These are phyloP conservation scores for Mesoligia furuncula DNA, from an alignment of 2,888 invertebrate species.

Conservation along the genomic window DNA sequence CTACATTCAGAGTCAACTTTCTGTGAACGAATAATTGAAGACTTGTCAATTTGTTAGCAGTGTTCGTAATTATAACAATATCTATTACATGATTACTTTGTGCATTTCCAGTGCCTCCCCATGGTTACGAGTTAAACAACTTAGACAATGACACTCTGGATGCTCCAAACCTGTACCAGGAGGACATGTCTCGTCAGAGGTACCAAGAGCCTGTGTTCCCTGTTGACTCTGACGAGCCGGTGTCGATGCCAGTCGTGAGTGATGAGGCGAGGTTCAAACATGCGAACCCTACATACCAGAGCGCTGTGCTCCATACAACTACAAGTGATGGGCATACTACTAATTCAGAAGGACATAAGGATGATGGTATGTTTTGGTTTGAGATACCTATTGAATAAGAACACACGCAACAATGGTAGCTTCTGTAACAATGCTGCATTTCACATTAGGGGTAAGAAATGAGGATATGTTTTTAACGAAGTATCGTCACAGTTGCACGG, in stretches of 20 bases:
- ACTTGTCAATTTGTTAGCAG: slow-evolving; percentile 50
- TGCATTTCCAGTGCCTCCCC: slow-evolving; percentile 90
- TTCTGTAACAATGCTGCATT: not conserved
- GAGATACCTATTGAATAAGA: not conserved
- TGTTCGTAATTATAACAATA: slow-evolving; percentile 9
- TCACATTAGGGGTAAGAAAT: not conserved
- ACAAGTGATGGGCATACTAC: slow-evolving; percentile 75
- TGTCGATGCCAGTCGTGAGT: slow-evolving; percentile 86
- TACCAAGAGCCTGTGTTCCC: slow-evolving; percentile 82
- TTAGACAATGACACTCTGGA: slow-evolving; percentile 92
- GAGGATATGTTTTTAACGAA: not conserved
- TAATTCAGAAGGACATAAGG: slow-evolving; percentile 81
- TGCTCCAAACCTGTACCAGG: slow-evolving; percentile 90
- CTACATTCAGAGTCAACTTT: slow-evolving; percentile 43
- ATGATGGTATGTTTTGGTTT: slow-evolving; percentile 79
- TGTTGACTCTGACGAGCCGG: slow-evolving; percentile 85
- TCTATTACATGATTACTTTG: slow-evolving; percentile 23
- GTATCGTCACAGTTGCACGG: not conserved
- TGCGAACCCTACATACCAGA: slow-evolving; percentile 94
- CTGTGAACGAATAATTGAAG: slow-evolving; percentile 44
- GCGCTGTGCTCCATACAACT: slow-evolving; percentile 92
- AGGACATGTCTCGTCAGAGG: slow-evolving; percentile 82
- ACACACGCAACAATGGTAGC: not conserved
- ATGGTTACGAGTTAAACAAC: slow-evolving; percentile 92
- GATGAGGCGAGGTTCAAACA: slow-evolving; percentile 92